Evolutionary conservation across 2,888 invertebrate species (phyloP).

Genomic region (Pinctada fucata): DNA sequence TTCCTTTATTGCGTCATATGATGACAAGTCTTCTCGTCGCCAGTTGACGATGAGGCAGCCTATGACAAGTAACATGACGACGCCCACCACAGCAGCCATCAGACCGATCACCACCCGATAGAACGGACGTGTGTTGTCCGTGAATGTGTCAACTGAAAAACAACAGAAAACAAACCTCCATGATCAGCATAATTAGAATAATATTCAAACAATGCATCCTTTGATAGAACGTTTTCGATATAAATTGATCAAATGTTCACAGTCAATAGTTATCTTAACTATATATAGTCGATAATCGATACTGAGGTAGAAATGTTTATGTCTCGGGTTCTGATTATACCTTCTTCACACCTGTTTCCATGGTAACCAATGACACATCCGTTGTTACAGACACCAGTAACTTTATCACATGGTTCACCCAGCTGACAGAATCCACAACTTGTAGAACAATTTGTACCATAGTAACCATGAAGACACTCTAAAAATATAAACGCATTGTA

Average conservation of each 20-base stretch:
- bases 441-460: background rate
- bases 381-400: background rate
- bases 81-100: slow-evolving; percentile 12
- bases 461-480: background rate
- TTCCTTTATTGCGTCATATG: background rate
- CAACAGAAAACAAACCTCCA: no score
- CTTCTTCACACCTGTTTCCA: slow-evolving; percentile 8
- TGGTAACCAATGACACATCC: slow-evolving; percentile 8
- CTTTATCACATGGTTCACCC: background rate
- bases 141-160: slow-evolving; percentile 1
- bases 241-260: no score
- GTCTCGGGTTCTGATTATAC: no score
- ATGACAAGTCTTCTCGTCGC: slow-evolving; percentile 21
- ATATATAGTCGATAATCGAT: no score
- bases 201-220: no score
- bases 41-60: slow-evolving; percentile 20
- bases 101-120: slow-evolving; percentile 19
- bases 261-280: no score
- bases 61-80: slow-evolving; percentile 21
- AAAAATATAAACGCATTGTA: background rate
- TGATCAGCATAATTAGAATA: no score
- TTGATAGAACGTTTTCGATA: no score
- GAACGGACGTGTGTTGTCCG: background rate
- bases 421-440: slow-evolving; percentile 1
- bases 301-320: no score